These are phyloP conservation scores for Anguilla japonica DNA, from an alignment of 2,113 vertebrate genomes.

Conservation along the genomic window DNA sequence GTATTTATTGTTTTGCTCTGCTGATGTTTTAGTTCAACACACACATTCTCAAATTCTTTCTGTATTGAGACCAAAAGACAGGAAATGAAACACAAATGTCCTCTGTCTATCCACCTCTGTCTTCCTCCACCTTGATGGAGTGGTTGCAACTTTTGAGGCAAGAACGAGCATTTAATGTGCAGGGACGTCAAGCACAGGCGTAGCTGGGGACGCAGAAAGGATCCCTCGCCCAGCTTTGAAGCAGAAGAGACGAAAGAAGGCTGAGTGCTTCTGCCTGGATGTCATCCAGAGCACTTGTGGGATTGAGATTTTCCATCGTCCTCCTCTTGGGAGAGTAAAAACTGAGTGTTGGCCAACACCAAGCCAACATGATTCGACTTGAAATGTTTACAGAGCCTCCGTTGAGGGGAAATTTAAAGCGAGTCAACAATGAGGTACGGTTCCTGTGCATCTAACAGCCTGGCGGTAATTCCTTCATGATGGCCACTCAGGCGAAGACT, in stretches of 20 bases:
- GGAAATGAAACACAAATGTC: neutral
- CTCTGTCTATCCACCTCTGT: neutral
- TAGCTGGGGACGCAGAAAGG: neutral
- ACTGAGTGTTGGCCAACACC: slow-evolving; percentile 30
- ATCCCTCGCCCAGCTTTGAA: neutral
- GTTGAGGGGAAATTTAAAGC: slow-evolving; percentile 27
- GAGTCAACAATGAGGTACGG: slow-evolving; percentile 24
- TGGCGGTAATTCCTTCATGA: neutral
- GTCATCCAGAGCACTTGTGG: slow-evolving; percentile 40
- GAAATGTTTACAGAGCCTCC: slow-evolving; percentile 42
- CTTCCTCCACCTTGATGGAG: neutral
- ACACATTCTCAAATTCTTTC: neutral
- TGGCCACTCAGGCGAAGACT: neutral
- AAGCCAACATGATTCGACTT: slow-evolving; percentile 41
- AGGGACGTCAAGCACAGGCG: neutral
- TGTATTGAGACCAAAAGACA: neutral
- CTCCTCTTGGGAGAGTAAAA: slow-evolving; percentile 39
- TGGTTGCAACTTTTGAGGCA: neutral
- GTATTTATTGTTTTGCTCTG: neutral
- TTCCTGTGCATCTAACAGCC: slow-evolving; percentile 13
- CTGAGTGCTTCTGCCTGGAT: slow-evolving; percentile 25
- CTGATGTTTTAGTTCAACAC: neutral
- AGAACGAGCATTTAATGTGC: neutral
- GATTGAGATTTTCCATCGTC: slow-evolving; percentile 39
- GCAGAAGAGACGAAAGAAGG: neutral